Conservation (phyloP, 2,888 invertebrate species). For the Drosophila niveifrons region DNA sequence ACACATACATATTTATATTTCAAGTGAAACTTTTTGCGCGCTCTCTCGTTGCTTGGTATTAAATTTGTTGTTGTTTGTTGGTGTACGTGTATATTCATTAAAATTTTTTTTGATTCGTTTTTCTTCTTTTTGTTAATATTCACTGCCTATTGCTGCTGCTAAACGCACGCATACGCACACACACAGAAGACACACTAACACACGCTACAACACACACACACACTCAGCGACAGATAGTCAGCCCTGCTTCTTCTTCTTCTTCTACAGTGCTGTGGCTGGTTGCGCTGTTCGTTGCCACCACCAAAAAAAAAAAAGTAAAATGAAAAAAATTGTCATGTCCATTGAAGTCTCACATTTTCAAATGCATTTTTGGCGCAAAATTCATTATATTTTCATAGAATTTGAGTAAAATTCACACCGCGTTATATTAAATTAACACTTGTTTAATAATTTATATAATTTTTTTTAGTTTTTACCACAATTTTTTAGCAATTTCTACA, state of each 20-base stretch:
- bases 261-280: constrained; percentile 59
- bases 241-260: constrained; percentile 65
- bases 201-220: constrained; percentile 45
- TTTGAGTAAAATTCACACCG: constrained; percentile 61
- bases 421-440: constrained; percentile 67
- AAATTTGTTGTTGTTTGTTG: constrained; percentile 32
- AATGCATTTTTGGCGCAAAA: constrained; percentile 74
- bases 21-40: constrained; percentile 43
- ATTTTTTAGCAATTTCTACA: constrained; percentile 82
- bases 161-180: constrained; percentile 49
- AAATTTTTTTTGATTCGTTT: constrained; percentile 16
- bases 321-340: constrained; percentile 72
- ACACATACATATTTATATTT: constrained; percentile 15
- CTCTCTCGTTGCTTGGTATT: constrained; percentile 31
- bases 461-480: constrained; percentile 78
- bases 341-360: constrained; percentile 82
- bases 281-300: constrained; percentile 73
- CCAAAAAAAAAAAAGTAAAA: constrained; percentile 65
- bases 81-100: constrained; percentile 49
- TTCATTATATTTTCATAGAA: constrained; percentile 53
- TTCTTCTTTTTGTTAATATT: constrained; percentile 55
- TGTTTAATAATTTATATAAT: constrained; percentile 73
- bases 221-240: constrained; percentile 60
- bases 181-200: constrained; percentile 31
- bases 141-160: constrained; percentile 55